These are phyloP conservation scores for Castor canadensis DNA, from an alignment of 2,113 vertebrate genomes.

Conservation along the genomic window DNA sequence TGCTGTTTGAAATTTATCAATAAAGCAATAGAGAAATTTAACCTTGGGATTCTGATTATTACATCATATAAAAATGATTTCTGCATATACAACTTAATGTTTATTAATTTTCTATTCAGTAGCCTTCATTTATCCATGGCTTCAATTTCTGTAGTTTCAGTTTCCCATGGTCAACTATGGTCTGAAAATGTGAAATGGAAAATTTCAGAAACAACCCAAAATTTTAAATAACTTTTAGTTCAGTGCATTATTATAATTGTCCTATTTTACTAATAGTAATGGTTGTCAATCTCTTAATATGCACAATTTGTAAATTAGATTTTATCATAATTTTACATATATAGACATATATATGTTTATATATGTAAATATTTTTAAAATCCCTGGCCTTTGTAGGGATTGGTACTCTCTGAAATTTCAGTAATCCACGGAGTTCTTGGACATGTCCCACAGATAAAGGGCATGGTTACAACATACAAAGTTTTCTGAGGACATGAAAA, in stretches of 20 bases:
- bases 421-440: neutral
- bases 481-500: neutral
- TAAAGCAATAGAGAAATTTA: too few species aligned
- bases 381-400: too few species aligned
- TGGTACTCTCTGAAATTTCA: neutral
- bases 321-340: too few species aligned
- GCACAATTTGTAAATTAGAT: neutral
- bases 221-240: neutral
- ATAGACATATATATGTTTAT: neutral
- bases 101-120: neutral
- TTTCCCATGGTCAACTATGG: neutral
- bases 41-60: neutral
- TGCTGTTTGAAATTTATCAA: neutral
- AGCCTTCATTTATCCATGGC: neutral
- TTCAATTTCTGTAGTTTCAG: neutral
- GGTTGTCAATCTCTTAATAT: neutral
- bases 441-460: neutral
- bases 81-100: neutral
- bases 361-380: too few species aligned
- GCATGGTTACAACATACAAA: neutral
- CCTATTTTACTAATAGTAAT: neutral
- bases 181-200: neutral
- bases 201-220: neutral
- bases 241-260: too few species aligned
- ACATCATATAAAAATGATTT: neutral